Evolutionary conservation across 37 sponge, comb jelly and placozoan species (phyloP).

Genomic region (Theonella swinhoei): DNA sequence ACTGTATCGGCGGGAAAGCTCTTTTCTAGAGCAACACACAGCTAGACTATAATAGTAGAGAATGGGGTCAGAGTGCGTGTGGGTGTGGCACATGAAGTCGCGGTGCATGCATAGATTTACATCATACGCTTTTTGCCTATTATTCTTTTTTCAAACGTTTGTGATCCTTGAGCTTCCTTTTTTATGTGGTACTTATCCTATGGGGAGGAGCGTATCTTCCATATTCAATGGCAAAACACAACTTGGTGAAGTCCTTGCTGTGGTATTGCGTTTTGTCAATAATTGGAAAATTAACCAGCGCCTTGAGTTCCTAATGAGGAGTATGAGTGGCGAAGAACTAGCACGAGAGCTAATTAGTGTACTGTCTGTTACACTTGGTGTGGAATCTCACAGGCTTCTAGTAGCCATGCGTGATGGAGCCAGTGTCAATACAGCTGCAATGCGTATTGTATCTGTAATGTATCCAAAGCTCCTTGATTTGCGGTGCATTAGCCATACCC

Average conservation of each 20-base stretch:
- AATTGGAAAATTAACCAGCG: conserved; percentile 19
- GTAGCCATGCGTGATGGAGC: conserved; percentile 32
- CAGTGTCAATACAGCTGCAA: conserved; percentile 25
- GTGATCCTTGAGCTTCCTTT: too few relatives aligned
- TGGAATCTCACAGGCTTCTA: conserved; percentile 9
- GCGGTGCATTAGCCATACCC: conserved; percentile 9
- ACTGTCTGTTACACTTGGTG: neutral
- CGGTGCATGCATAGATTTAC: too few relatives aligned
- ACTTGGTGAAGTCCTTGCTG: conserved; percentile 15
- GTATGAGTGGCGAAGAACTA: conserved; percentile 13
- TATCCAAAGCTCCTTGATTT: conserved; percentile 12
- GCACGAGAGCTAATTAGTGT: conserved; percentile 24
- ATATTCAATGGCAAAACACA: conserved; percentile 25
- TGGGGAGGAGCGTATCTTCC: too few relatives aligned
- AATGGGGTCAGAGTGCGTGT: too few relatives aligned
- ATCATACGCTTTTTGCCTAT: too few relatives aligned
- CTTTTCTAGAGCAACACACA: too few relatives aligned
- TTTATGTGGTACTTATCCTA: too few relatives aligned
- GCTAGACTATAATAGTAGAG: too few relatives aligned
- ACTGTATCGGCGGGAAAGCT: too few relatives aligned
- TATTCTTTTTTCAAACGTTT: too few relatives aligned
- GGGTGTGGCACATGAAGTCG: too few relatives aligned
- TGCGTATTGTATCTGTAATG: conserved; percentile 1
- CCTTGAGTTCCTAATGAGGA: conserved; percentile 8
- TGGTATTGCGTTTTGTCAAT: conserved; percentile 18